Percentiles rank a stretch among this genome's conserved stretches.
Conservation (phyloP, 2,888 invertebrate species). For the Diachrysia chrysitis region DNA sequence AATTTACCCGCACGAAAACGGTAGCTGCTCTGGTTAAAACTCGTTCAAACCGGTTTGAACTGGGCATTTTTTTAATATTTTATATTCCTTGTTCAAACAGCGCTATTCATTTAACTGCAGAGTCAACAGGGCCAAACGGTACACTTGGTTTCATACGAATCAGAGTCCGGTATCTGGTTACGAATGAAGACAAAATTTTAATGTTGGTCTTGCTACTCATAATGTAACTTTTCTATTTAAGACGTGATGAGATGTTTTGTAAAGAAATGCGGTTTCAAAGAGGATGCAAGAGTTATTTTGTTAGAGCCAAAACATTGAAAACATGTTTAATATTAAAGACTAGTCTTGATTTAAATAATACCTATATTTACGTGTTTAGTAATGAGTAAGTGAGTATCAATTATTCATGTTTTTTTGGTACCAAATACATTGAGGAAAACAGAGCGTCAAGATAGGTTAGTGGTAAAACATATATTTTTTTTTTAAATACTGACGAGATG, state of each 20-base stretch:
- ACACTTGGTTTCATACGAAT: constrained; percentile 48
- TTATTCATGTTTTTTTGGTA: too few relatives aligned
- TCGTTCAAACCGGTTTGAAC: constrained; percentile 23
- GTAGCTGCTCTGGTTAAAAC: constrained; percentile 11
- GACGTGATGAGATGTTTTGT: constrained; percentile 23
- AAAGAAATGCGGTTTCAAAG: constrained; percentile 29
- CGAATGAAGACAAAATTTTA: constrained; percentile 36
- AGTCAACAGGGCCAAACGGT: constrained; percentile 61
- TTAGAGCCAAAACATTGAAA: background rate
- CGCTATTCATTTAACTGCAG: constrained; percentile 56
- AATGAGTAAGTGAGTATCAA: too few relatives aligned
- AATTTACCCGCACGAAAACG: constrained; percentile 28
- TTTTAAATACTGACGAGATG: too few relatives aligned
- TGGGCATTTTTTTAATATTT: constrained; percentile 53
- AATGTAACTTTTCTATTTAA: constrained; percentile 35
- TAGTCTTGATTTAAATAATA: background rate
- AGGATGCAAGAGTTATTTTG: constrained; percentile 6
- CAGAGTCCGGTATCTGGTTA: constrained; percentile 52
- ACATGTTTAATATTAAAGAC: background rate
- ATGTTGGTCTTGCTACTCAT: constrained; percentile 44
- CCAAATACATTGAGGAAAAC: too few relatives aligned
- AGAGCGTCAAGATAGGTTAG: too few relatives aligned
- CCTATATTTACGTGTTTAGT: too few relatives aligned
- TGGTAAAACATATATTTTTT: too few relatives aligned
- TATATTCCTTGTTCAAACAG: constrained; percentile 43